phyloP scores from a whole-genome alignment of 2,888 invertebrate genomes.

The Liopterus haemorrhoidalis region DNA sequence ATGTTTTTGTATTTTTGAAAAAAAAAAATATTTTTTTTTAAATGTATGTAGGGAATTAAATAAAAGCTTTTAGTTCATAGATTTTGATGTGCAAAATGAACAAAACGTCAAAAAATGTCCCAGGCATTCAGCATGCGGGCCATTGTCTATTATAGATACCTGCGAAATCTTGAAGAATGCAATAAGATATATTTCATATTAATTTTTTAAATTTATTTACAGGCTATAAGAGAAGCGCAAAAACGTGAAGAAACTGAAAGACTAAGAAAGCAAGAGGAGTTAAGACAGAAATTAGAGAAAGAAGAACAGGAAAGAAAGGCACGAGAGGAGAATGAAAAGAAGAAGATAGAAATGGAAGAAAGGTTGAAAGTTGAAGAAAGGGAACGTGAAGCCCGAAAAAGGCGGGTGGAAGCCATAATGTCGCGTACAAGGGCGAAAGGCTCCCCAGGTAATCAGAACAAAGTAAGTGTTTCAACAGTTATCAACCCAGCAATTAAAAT shows the following conservation, averaged over 20 bases:
- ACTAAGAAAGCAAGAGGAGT: slow-evolving; percentile 61
- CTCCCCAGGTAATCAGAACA: slow-evolving; percentile 13
- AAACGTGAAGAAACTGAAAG: slow-evolving; percentile 74
- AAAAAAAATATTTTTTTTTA: too few relatives aligned
- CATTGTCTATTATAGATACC: too few relatives aligned
- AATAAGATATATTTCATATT: background rate
- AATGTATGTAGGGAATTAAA: too few relatives aligned
- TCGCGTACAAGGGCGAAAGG: slow-evolving; percentile 64
- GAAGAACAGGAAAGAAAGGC: slow-evolving; percentile 75
- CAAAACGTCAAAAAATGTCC: too few relatives aligned
- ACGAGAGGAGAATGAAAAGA: slow-evolving; percentile 78
- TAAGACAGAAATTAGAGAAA: slow-evolving; percentile 58
- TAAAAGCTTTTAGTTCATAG: too few relatives aligned
- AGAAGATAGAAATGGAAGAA: slow-evolving; percentile 77
- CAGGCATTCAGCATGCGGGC: too few relatives aligned
- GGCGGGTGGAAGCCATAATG: slow-evolving; percentile 91
- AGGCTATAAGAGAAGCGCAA: slow-evolving; percentile 63
- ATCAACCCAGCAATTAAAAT: too few relatives aligned
- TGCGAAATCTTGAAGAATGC: background rate
- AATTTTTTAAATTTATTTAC: slow-evolving; percentile 11
- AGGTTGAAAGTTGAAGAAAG: slow-evolving; percentile 79
- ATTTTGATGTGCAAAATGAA: too few relatives aligned
- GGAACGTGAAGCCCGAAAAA: slow-evolving; percentile 80
- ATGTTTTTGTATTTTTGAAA: too few relatives aligned
- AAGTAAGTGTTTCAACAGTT: too few relatives aligned